A percentile compares a stretch with the other conserved stretches of the same genome.
phyloP scores from a whole-genome alignment of 1,140 invertebrate species.

The Planococcus citri region DNA sequence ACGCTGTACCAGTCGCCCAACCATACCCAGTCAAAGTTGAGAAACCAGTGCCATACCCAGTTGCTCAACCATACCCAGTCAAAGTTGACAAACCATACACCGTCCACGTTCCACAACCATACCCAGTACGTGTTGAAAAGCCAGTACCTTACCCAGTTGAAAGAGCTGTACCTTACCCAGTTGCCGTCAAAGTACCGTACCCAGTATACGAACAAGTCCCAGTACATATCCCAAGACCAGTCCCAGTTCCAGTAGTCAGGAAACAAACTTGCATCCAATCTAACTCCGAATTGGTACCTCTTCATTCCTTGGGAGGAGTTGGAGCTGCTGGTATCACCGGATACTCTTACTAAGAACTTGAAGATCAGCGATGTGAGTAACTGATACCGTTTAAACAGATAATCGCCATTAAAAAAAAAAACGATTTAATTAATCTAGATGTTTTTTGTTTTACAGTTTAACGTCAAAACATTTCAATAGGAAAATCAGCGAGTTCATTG shows the following conservation, averaged over 20 bases:
- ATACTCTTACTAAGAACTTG: neutral
- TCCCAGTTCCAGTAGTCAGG: slow-evolving; percentile 22
- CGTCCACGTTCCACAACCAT: slow-evolving; percentile 22
- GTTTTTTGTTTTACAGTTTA: neutral
- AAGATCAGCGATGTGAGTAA: too few species aligned
- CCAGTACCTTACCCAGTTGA: slow-evolving; percentile 23
- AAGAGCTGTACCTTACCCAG: slow-evolving; percentile 13
- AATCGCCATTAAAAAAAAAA: too few species aligned
- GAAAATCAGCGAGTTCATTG: neutral
- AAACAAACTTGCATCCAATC: neutral
- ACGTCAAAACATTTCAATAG: neutral
- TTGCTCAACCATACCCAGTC: slow-evolving; percentile 24
- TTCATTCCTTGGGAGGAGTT: neutral
- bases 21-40: slow-evolving; percentile 22
- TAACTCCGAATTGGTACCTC: neutral
- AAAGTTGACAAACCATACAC: slow-evolving; percentile 22
- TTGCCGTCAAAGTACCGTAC: slow-evolving; percentile 9
- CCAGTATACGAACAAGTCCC: slow-evolving; percentile 22
- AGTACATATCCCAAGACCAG: slow-evolving; percentile 22
- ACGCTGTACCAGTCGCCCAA: slow-evolving; percentile 18
- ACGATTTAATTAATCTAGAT: neutral
- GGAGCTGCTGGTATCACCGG: neutral
- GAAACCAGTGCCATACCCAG: slow-evolving; percentile 22
- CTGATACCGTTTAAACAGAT: too few species aligned
- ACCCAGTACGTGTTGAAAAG: slow-evolving; percentile 22